A percentile compares a stretch with the other conserved stretches of the same genome.
Conservation (phyloP, 2,113 vertebrate species). For the Cheilinus undulatus region DNA sequence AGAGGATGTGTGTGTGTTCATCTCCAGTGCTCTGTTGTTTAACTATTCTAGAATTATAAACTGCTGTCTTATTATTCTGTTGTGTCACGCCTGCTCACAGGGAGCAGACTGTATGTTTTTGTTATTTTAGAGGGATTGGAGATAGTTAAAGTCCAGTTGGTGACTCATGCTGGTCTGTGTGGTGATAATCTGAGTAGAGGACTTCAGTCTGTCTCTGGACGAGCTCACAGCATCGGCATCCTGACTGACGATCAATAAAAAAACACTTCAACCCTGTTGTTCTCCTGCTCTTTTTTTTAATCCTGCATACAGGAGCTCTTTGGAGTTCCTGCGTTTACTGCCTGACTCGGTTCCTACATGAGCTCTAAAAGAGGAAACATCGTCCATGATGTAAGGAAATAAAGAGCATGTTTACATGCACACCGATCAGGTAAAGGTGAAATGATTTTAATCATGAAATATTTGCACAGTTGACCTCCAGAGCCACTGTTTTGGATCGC, state of each 20-base stretch:
- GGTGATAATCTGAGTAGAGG: conserved; percentile 5
- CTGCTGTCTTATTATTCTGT: conserved; percentile 38
- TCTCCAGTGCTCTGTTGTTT: conserved; percentile 45
- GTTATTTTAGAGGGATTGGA: background rate
- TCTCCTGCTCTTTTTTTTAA: background rate
- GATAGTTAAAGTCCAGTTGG: conserved; percentile 13
- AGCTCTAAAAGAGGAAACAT: no score
- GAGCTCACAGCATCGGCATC: conserved; percentile 32
- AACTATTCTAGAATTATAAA: no score
- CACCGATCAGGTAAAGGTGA: no score
- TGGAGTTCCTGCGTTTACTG: no score
- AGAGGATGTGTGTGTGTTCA: conserved; percentile 46
- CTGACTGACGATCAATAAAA: conserved; percentile 72
- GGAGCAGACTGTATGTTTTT: conserved; percentile 21
- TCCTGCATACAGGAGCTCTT: no score
- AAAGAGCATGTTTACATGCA: no score
- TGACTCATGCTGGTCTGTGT: conserved; percentile 43
- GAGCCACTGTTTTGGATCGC: no score
- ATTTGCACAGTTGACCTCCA: no score
- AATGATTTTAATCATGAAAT: no score
- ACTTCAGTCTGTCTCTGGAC: conserved; percentile 32
- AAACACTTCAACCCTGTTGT: background rate
- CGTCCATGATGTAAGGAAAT: no score
- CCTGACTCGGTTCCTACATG: no score
- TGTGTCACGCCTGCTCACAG: conserved; percentile 39